Evolutionary conservation across 2,888 invertebrate species (phyloP), one percentile per base, ranked within the genome.

Genomic region (Lycia hirtaria): DNA sequence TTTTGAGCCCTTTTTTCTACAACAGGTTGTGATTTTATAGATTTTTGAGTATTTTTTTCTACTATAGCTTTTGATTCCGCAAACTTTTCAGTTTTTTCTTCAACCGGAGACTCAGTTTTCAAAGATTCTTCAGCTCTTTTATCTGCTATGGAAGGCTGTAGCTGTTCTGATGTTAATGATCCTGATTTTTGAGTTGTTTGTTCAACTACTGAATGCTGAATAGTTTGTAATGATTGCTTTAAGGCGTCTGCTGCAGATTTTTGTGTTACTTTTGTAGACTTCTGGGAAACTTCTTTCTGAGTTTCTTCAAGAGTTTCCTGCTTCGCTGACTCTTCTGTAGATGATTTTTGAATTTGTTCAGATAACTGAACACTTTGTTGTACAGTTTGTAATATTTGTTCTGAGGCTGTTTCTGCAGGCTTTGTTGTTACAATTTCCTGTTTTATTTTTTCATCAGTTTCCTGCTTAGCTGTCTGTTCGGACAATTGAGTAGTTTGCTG

Each of bases 301-400:
- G 49, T 24, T 49, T 45, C 7, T 45, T 49, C 24, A 44, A 62
- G 38, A 62, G 51, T 26, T 52, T 24, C n/a, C 35, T 35, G 61
- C 43, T 58, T 72, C 60, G 41, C 30, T 62, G 62, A 59, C 63
- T 73, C 65, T 56, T 69, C 65, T 40, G 17, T 20, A 35, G 56
- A 56, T 53, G 60, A 59, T 49, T 37, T 43, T 64, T 44, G 30
- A 12, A 56, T 26, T 48, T 67, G 64, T 62, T 62, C 63, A 51
- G 62, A 44, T 33, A 33, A 45, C 47, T 68, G 60, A 20, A 56
- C 61, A 52, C 62, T 37, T 17, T 52, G 37, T 0, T 22, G 24
- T n/a, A n/a, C n/a, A n/a, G n/a, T n/a, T n/a, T 24, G 24, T n/a
- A 44, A 14, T 33, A 37, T 64, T 41, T 50, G 38, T 17, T 40